Evolutionary conservation across 2,888 invertebrate genomes (phyloP), one percentile per base, ranked within the genome.

Genomic region (Aporophyla lueneburgensis): DNA sequence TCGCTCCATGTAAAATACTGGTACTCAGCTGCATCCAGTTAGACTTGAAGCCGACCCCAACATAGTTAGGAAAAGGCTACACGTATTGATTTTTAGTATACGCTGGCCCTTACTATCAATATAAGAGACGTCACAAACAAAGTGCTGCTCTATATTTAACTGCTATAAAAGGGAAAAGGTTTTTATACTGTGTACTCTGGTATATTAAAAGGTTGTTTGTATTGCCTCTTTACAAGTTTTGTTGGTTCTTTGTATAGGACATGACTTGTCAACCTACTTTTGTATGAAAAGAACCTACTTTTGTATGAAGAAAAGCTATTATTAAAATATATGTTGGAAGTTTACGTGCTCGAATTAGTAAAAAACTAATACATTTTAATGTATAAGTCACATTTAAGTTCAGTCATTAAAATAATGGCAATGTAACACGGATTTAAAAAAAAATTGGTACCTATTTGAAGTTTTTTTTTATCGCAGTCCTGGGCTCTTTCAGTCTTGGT

Each of bases 121-220:
- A 62, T 68, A 14, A 56, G 19, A 76, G 62, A 54, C 19, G 46
- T 53, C 40, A 49, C 63, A 65, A 69, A 83, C 49, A 59, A 70
- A 80, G 49, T 65, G 70, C 58, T 78, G 78, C 24, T 65, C 74
- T 77, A 56, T 82, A 76, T 81, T 79, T 81, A 69, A 82, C 54
- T 82, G 59, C 27, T 77, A 59, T 58, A 16, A 56, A 62, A 54
- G 27, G 58, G 27, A 54, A 80, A 82, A 77, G 69, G 63, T 63
- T 77, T 62, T 46, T 10, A 53, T n/a, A 12, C 27, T 12, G 10
- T 21, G n/a, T 65, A n/a, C 58, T 58, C n/a, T 54, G 16, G 16
- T 77, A 58, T 59, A 82, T 69, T 65, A 82, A 77, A 81, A 77
- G 78, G 58, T 69, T 69, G n/a, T 77, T 79, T 79, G 53, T 69